phyloP scores from a whole-genome alignment of 1,140 invertebrate genomes.

The Papilio glaucus region DNA sequence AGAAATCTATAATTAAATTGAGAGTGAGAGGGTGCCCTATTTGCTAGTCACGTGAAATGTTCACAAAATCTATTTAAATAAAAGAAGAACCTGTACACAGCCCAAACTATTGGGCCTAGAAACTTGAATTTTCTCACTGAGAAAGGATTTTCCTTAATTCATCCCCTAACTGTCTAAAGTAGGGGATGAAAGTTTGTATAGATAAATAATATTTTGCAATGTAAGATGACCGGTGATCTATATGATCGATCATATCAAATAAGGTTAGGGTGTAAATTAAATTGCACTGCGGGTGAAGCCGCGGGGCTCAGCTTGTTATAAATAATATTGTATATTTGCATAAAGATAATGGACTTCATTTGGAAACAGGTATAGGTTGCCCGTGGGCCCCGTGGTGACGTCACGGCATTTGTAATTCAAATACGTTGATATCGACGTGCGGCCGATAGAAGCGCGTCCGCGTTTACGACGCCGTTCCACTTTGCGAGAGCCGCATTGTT shows the following conservation, averaged over 20 bases:
- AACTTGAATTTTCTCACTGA: too few species aligned
- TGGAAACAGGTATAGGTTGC: slow-evolving; percentile 3
- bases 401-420: slow-evolving; percentile 33
- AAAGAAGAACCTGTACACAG: too few species aligned
- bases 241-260: too few species aligned
- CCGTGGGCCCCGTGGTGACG: neutral
- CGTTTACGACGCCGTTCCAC: slow-evolving; percentile 19
- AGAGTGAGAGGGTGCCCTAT: neutral
- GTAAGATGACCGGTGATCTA: too few species aligned
- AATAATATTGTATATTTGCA: slow-evolving; percentile 12
- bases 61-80: neutral
- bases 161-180: too few species aligned
- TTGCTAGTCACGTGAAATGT: neutral
- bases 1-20: neutral
- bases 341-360: neutral
- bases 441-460: slow-evolving; percentile 13
- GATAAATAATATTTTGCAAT: too few species aligned
- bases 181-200: too few species aligned
- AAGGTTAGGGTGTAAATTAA: too few species aligned
- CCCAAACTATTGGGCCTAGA: too few species aligned
- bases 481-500: slow-evolving; percentile 13
- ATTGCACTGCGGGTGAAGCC: too few species aligned
- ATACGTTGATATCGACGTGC: slow-evolving; percentile 26
- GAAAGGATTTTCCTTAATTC: too few species aligned
- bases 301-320: too few species aligned